Base-by-base conservation (phyloP, 2,113 vertebrate genomes). In the Acanthochromis polyacanthus region DNA sequence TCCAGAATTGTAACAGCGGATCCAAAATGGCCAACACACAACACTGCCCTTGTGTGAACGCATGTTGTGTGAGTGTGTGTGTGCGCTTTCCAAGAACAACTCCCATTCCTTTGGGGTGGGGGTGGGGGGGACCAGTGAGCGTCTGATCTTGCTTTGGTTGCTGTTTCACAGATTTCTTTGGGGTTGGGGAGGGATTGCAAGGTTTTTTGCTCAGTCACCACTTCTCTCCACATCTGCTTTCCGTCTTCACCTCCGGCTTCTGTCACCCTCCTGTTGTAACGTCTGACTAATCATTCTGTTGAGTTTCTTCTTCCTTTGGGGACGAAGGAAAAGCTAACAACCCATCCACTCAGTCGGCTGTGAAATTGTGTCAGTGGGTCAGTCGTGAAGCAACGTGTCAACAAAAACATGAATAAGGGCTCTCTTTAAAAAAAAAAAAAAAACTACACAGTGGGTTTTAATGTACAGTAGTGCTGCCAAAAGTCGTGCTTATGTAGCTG, bases 401-500 rank as follows among this genome's bases (percentile, higher is more conserved):
- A 83, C 78, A 80, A 75, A 83, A 71, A 69, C 76, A 78, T 57
- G 64, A 91, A 91, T 79, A 94, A 94, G 94, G 94, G 93, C 93
- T 94, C 91, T 93, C 79, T 91, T 92, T 82, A 4, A 75, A 87
- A 69, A 63, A 64, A 4, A 75, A 87, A 69, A 63, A 64, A 77
- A 68, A 71, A 67, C 50, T 66, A 84, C 74, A 69, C 61, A 36
- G 72, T 88, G 76, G 81, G 85, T 90, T 88, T 89, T 85, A 84
- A 84, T 90, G 92, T 93, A 89, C 78, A 93, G 85, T 88, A 86
- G 93, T 90, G 91, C 94, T 93, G 92, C 91, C 93, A 93, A 91
- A 92, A 90, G 88, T 89, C 69, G 81, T 92, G 90, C 89, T 91
- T 92, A 93, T 91, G 92, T 93, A 94, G 92, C 94, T 90, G 75